A percentile compares a stretch with the other conserved stretches of the same genome.
phyloP scores from a whole-genome alignment of 2,113 vertebrate species.

The Platysternon megacephalum region DNA sequence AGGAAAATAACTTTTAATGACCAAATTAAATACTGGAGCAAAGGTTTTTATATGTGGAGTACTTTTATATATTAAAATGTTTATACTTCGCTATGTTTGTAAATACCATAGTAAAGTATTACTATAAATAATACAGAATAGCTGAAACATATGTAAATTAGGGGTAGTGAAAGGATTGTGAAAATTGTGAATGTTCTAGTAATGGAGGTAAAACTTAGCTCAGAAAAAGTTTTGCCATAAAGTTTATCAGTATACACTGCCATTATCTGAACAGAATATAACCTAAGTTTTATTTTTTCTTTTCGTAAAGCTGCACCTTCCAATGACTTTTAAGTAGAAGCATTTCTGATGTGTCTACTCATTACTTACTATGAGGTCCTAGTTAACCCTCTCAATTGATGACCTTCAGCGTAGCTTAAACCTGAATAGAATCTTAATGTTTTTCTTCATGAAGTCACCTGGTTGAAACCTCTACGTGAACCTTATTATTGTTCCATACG shows the following conservation, averaged over 20 bases:
- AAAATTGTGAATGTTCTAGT: not conserved
- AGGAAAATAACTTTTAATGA: slow-evolving; percentile 69
- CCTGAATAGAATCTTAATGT: slow-evolving; percentile 1
- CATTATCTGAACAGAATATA: not conserved
- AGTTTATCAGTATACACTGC: not conserved
- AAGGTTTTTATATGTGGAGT: slow-evolving; percentile 47
- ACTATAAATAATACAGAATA: not conserved
- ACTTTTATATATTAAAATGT: slow-evolving; percentile 22
- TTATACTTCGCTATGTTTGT: not conserved
- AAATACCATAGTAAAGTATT: not conserved
- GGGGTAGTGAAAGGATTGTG: not conserved
- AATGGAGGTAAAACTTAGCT: not conserved
- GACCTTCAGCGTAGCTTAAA: slow-evolving; percentile 17
- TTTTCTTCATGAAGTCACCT: not conserved
- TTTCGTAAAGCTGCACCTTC: not conserved
- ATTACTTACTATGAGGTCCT: not conserved
- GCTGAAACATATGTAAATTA: not conserved
- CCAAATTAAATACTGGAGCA: slow-evolving; percentile 41
- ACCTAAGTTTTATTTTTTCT: not conserved
- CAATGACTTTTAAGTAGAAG: not conserved
- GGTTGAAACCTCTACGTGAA: not conserved
- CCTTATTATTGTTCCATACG: not conserved
- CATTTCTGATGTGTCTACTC: not conserved
- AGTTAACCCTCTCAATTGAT: not conserved
- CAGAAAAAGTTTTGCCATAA: not conserved